A percentile compares a stretch with the other conserved stretches of the same genome.
phyloP scores from a whole-genome alignment of 2,888 invertebrate species.

The Ypsolopha sequella region DNA sequence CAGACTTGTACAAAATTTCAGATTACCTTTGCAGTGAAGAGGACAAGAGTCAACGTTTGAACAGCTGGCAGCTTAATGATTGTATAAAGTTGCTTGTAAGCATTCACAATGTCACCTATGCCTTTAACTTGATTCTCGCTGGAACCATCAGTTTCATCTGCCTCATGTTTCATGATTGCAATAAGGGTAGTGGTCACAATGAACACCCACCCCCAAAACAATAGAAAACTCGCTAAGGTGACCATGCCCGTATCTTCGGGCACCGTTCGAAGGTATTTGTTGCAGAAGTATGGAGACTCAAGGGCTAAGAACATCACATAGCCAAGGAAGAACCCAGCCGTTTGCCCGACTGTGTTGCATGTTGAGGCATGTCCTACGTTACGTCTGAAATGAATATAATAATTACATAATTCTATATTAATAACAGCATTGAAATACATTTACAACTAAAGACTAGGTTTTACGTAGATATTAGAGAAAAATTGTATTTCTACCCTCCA shows the following conservation, averaged over 20 bases:
- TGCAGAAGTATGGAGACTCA: constrained; percentile 96
- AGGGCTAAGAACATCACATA: constrained; percentile 96
- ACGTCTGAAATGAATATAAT: constrained; percentile 65
- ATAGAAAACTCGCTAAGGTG: constrained; percentile 85
- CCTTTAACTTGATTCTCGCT: constrained; percentile 42
- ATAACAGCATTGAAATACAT: no score
- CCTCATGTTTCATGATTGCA: constrained; percentile 89
- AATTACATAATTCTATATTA: background rate
- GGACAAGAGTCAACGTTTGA: constrained; percentile 79
- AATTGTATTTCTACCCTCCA: no score
- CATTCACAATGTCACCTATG: constrained; percentile 65
- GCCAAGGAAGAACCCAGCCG: constrained; percentile 96
- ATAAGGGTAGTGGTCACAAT: constrained; percentile 91
- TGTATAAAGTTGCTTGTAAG: constrained; percentile 85
- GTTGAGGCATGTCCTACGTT: constrained; percentile 99
- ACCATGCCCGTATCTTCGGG: constrained; percentile 80
- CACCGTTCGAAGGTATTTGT: constrained; percentile 84
- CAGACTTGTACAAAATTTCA: no score
- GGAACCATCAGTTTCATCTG: constrained; percentile 42
- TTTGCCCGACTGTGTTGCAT: constrained; percentile 98
- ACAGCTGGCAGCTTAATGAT: constrained; percentile 89
- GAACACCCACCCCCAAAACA: constrained; percentile 96
- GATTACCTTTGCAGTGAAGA: constrained; percentile 91
- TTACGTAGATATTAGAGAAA: no score
- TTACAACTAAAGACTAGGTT: background rate